These are phyloP conservation scores for Drosophila fungiperda DNA, from an alignment of 2,888 invertebrate genomes.

Conservation along the genomic window DNA sequence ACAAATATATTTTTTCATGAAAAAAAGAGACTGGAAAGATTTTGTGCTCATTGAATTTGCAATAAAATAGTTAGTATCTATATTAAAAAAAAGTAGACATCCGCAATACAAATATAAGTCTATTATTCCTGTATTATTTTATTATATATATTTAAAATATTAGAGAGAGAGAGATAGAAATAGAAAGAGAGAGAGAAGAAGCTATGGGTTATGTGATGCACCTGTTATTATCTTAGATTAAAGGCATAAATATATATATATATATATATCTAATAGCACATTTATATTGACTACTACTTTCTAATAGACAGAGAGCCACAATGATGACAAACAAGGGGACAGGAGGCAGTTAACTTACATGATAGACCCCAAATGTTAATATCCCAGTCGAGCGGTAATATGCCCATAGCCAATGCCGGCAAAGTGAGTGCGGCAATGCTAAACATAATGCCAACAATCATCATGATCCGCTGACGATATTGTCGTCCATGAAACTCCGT, in stretches of 20 bases:
- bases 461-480: conserved; percentile 88
- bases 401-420: conserved; percentile 89
- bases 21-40: not conserved
- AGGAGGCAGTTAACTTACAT: conserved; percentile 50
- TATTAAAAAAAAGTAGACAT: not conserved
- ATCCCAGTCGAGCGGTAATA: conserved; percentile 88
- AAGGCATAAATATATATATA: not conserved
- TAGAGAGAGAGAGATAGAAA: not conserved
- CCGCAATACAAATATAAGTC: not conserved
- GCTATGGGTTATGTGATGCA: not conserved
- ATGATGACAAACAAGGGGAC: conserved; percentile 3
- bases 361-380: conserved; percentile 84
- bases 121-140: not conserved
- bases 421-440: conserved; percentile 88
- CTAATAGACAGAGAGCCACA: not conserved
- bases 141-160: not conserved
- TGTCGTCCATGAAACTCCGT: conserved; percentile 90
- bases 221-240: not conserved
- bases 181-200: not conserved
- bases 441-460: conserved; percentile 89
- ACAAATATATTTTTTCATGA: too few relatives aligned
- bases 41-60: not conserved
- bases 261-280: not conserved
- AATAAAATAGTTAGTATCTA: not conserved
- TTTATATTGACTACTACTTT: not conserved